phyloP scores from a whole-genome alignment of 2,797 vertebrate species.

The Phataginus tricuspis region DNA sequence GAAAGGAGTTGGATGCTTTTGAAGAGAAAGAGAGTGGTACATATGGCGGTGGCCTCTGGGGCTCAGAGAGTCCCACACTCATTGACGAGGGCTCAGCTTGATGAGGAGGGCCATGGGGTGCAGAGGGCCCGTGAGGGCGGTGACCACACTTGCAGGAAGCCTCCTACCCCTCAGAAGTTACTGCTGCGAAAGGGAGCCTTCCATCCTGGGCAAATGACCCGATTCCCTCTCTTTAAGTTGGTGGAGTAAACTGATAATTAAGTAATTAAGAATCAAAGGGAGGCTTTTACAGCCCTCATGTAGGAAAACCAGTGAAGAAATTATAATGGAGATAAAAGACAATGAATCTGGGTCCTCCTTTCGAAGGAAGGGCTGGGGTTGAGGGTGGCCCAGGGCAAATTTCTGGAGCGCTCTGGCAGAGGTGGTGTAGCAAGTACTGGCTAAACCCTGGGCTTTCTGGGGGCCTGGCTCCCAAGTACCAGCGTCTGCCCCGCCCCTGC shows the following conservation, averaged over 20 bases:
- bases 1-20: background rate
- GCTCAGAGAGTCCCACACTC: background rate
- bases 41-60: background rate
- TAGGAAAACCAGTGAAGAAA: slow-evolving; percentile 39
- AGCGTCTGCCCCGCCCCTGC: too few species aligned
- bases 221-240: slow-evolving; percentile 12
- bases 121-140: background rate
- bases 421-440: fast-evolving
- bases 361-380: background rate
- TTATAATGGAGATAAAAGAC: slow-evolving; percentile 33
- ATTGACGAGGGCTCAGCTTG: background rate
- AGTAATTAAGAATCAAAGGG: slow-evolving; percentile 77
- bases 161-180: background rate
- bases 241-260: slow-evolving; percentile 73
- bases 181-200: background rate
- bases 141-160: background rate
- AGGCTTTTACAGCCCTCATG: slow-evolving; percentile 24
- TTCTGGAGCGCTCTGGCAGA: background rate
- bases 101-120: too few species aligned
- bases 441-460: background rate
- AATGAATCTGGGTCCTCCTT: background rate
- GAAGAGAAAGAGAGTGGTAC: background rate
- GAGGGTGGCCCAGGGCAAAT: fast-evolving
- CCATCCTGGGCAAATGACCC: background rate
- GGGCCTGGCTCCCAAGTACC: background rate